Evolutionary conservation across 2,113 vertebrate genomes (phyloP), one percentile per base, ranked within the genome.

Genomic region (Eubucco bourcierii): DNA sequence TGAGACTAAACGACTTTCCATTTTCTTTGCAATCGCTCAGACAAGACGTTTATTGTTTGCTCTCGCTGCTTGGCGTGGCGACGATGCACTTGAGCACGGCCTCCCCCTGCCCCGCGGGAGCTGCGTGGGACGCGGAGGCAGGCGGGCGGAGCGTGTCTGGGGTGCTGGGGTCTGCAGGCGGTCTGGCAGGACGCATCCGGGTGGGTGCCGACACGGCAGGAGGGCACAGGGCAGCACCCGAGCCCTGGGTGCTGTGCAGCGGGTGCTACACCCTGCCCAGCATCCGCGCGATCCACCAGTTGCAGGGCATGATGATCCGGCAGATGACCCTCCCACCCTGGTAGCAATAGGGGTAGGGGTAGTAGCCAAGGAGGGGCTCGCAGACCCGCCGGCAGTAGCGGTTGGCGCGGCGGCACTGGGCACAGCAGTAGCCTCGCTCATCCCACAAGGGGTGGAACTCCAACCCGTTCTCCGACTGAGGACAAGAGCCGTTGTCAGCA

Each of bases 211-310:
- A 34, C 0, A 12, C 0, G 2, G 65, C 73, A 16, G 86, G 64
- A 0, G 4, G 33, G 65, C 12, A 1, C 0, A 5, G 12, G 47
- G 25, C 65, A 77, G 87, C 39, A n/a, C 29, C 34, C 80, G 2
- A 47, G 52, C 1, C 2, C n/a, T 4, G 56, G 67, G 75, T 77
- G 56, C 65, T 37, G 24, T 3, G 1, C 1, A 4, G 39, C 1
- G 8, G 41, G 52, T 20, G 58, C 97, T 98, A 99, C 94, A 99
- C 97, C 81, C 99, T 96, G 74, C 99, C 99, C 92, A 99, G 97
- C 99, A 99, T 99, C 56, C 99, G 98, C 1, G 99, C 99, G 10
- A 99, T 98, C 99, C 99, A 99, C 99, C 99, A 99, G 97, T 99
- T 99, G 97, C 99, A 99, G 44, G 99, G 99, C 99, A 99, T 99